Base-by-base conservation (phyloP, 2,888 invertebrate genomes). In the Gymnoscelis rufifasciata region DNA sequence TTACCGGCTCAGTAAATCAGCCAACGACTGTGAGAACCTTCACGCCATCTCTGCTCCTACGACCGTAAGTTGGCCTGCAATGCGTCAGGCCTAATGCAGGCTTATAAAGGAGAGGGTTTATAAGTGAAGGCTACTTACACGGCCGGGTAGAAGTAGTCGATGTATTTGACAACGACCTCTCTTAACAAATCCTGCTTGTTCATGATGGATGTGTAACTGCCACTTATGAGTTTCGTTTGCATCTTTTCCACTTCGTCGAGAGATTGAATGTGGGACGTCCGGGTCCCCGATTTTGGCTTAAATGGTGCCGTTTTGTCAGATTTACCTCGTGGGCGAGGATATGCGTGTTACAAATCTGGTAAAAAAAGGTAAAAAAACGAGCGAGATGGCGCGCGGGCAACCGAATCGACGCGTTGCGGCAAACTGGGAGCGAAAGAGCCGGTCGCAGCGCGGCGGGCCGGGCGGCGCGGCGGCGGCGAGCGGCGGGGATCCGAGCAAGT, bases 61-160 rank as follows among this genome's bases (percentile, higher is more conserved):
- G 51, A 55, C 52, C 51, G 53, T 51, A 49, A 47, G 47, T 47
- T 52, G 54, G 66, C 52, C 82, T 70, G 81, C 82, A 83, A 69
- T 79, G 81, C 79, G 78, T 56, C 74, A 71, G 58, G 50, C 57
- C 57, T 52, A 47, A 45, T 53, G 57, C 48, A 62, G 52, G n/a
- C n/a, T n/a, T n/a, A n/a, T n/a, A 51, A 49, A 55, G 59, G 55
- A 52, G 39, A 38, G 47, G 31, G 27, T 30, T 45, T 42, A 31
- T 36, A 33, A 42, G 38, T 57, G 63, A 74, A 71, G 59, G 62
- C 67, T 83, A 92, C 92, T 92, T 76, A 92, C 92, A 91, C 90
- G 65, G 92, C 90, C 64, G 92, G 92, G 71, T 91, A 90, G 83
- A 92, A 92, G 80, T 92, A 91, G 86, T 92, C 92, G 68, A 92